Conservation (phyloP, 2,113 vertebrate genomes). For the Silurus glanis region DNA sequence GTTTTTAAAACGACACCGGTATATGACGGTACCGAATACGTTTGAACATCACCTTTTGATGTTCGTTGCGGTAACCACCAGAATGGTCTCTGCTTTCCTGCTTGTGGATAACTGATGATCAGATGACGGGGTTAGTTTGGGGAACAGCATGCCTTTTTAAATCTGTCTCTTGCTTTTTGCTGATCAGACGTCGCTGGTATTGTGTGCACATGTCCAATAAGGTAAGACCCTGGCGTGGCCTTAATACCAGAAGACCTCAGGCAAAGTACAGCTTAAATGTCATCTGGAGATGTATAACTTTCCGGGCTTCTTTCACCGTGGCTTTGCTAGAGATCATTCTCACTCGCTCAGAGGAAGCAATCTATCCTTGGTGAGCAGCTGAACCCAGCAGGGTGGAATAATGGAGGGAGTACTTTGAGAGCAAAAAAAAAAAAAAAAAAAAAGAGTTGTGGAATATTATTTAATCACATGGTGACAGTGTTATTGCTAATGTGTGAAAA, state of each 20-base stretch:
- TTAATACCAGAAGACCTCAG: constrained; percentile 52
- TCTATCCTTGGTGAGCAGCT: constrained; percentile 29
- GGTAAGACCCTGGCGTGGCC: constrained; percentile 55
- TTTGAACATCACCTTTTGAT: constrained; percentile 13
- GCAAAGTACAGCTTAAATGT: constrained; percentile 57
- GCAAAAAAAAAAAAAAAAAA: constrained; percentile 20
- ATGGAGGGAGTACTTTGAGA: neutral
- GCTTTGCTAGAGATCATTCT: constrained; percentile 42
- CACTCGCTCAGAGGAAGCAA: constrained; percentile 6
- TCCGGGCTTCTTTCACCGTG: constrained; percentile 54
- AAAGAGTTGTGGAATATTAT: constrained; percentile 22
- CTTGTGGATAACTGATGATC: constrained; percentile 61
- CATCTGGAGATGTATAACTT: constrained; percentile 39
- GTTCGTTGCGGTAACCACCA: constrained; percentile 9
- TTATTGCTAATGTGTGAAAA: neutral
- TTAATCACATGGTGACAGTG: neutral
- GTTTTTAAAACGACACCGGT: neutral
- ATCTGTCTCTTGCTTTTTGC: constrained; percentile 44
- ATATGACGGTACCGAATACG: neutral
- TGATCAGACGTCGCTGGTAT: constrained; percentile 54
- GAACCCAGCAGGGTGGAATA: constrained; percentile 16
- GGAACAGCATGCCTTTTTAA: constrained; percentile 57
- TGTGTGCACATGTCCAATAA: constrained; percentile 63
- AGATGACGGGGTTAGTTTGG: constrained; percentile 61
- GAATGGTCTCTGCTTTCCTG: constrained; percentile 11